Base-by-base conservation (phyloP, 2,797 vertebrate species). In the Chaenodraco wilsoni region DNA sequence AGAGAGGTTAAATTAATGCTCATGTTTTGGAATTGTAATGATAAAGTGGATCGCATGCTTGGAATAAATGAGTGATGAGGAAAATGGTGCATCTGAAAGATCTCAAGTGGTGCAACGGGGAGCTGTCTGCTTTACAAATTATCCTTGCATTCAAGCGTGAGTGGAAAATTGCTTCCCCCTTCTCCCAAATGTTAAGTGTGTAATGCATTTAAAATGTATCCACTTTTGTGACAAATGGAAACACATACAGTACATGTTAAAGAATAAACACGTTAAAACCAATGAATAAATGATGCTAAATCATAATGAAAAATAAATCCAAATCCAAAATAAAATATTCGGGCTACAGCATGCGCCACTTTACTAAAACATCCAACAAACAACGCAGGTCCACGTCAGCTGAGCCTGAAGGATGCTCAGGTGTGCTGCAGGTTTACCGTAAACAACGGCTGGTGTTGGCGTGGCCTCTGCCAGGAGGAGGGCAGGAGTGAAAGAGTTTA, bases 391-490 rank as follows among this genome's bases (percentile, higher is more conserved):
- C 56, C 76, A 60, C 59, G 52, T 81, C 73, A 23, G 63, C 78
- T 44, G 76, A 81, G 83, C 84, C 86, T 76, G 69, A 61, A 46
- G 85, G 54, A 56, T 56, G 79, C 75, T 72, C 40, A 1, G 43
- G 84, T 61, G 69, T 33, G 70, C 84, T 62, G 77, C 78, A 54
- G 65, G 91, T 96, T 99, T 99, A 99, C 98, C 98, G 94, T 96
- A 91, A 93, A 94, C 86, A 85, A 97, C 90, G 91, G 96, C 93
- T 92, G 97, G 96, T 91, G 95, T 95, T 88, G 96, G 96, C 78
- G 96, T 94, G 92, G 95, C 94, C 94, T 96, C 97, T 98, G 96
- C 95, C 94, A 93, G 94, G 89, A 82, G 94, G 94, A 94, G 95
- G 90, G 94, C 92, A 94, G 87, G 90, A 94, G 93, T 95, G 85